Base-by-base conservation (phyloP, 2,888 invertebrate species). In the Eremobia ochroleuca region DNA sequence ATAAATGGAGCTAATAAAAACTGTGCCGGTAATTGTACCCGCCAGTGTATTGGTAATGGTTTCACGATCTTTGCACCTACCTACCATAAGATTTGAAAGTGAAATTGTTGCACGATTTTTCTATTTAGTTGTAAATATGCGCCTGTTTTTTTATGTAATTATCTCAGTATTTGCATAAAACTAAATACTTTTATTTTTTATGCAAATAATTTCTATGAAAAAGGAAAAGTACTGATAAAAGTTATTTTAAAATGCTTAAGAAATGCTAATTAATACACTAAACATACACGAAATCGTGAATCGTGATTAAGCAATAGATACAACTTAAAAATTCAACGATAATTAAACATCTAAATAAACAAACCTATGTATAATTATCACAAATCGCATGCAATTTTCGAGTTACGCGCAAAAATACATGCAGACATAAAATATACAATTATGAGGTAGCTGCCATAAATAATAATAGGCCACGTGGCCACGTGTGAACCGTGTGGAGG, bases 11-110 rank as follows among this genome's bases (percentile, higher is more conserved):
- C 70, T 37, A 64, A 72, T 84, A 85, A 85, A 85, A 85, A 85
- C 74, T 82, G 79, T 74, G 34, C 69, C 43, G 71, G 69, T 85
- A 65, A 73, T 75, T 78, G 65, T 73, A 25, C 58, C 61, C 74
- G 67, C 76, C 73, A 83, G 85, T 83, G 77, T 85, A 84, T 75
- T 78, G 43, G 64, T 79, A 83, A 79, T 74, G 69, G 72, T 72
- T 81, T 59, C 74, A 77, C 74, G 72, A 80, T 52, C 64, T 82
- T 15, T 37, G 43, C 58, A 73, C 21, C 37, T 61, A 73, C 21
- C 37, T 61, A 52, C 55, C 34, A 55, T 62, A 43, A 25, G 49
- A 66, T 73, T 81, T 68, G 85, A 83, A 81, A 83, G 84, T 62
- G 70, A 68, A 76, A 70, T 59, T 73, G 28, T 55, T 65, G 72